Evolutionary conservation across 2,797 vertebrate genomes (phyloP).

Genomic region (Coregonus sp.): DNA sequence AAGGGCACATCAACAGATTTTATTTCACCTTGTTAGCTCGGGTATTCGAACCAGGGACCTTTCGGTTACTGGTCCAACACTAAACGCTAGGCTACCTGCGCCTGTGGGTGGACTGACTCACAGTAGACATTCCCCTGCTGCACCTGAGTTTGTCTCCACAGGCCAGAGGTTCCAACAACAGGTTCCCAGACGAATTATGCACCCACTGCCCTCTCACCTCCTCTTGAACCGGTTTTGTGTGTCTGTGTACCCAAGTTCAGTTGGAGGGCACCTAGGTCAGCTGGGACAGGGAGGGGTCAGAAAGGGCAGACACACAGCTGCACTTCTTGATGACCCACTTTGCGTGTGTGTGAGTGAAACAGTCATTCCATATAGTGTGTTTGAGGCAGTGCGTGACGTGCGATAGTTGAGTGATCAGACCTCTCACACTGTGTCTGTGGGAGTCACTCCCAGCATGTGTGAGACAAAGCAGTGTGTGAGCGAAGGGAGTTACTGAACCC

Average conservation of each 20-base stretch:
- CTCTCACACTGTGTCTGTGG: conserved; percentile 9
- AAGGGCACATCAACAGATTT: too few relatives aligned
- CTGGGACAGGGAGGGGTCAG: too few relatives aligned
- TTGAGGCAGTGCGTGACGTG: neutral
- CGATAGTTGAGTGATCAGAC: neutral
- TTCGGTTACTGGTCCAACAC: too few relatives aligned
- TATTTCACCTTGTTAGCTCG: too few relatives aligned
- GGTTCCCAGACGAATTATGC: neutral
- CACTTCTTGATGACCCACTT: neutral
- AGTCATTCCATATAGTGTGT: neutral
- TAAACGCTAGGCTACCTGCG: too few relatives aligned
- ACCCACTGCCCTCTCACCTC: neutral
- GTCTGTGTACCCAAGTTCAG: neutral
- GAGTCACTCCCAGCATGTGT: conserved; percentile 4
- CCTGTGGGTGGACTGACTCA: neutral
- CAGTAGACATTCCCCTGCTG: neutral
- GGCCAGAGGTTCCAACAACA: neutral
- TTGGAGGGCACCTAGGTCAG: neutral
- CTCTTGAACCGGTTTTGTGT: neutral
- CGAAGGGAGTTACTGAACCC: neutral
- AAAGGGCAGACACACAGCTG: neutral
- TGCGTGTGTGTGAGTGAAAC: neutral
- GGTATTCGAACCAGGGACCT: too few relatives aligned
- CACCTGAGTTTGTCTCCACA: neutral
- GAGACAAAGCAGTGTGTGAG: neutral